Evolutionary conservation across 2,888 invertebrate genomes (phyloP).

Genomic region (Sarcophaga subvicina): DNA sequence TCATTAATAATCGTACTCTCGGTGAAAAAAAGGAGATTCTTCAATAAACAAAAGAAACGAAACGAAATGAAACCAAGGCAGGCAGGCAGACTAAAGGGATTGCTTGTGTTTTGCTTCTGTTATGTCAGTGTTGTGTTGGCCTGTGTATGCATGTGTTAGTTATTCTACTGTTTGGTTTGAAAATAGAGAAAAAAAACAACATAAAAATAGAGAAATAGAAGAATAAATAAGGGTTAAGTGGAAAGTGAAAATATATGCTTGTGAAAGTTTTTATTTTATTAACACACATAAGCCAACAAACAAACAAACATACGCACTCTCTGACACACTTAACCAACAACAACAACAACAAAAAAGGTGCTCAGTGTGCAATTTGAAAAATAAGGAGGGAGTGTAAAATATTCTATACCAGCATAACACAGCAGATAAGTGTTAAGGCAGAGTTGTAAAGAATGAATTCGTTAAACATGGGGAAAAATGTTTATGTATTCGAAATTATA

Average conservation of each 20-base stretch:
- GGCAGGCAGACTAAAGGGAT: neutral
- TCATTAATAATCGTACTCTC: conserved; percentile 3
- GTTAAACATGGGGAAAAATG: neutral
- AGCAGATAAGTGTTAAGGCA: neutral
- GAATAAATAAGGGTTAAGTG: conserved; percentile 61
- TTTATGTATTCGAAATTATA: too few species aligned
- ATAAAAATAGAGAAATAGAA: conserved; percentile 18
- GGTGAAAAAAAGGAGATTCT: conserved; percentile 29
- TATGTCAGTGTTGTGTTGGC: neutral
- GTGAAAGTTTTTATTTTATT: conserved; percentile 45
- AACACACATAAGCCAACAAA: neutral
- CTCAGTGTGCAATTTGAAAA: neutral
- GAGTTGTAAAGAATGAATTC: conserved; percentile 9
- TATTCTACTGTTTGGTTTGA: conserved; percentile 11
- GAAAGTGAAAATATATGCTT: conserved; percentile 66
- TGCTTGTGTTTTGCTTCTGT: neutral
- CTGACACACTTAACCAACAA: neutral
- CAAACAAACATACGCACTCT: neutral
- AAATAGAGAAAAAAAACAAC: conserved; percentile 11
- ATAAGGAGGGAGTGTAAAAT: conserved; percentile 1
- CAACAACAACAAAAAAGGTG: neutral
- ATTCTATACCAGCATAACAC: conserved; percentile 7
- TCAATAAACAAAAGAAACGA: neutral
- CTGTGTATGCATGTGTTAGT: neutral
- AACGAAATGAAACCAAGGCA: neutral